These are phyloP conservation scores for Tiliacea aurago DNA, from an alignment of 2,888 invertebrate species.

Conservation along the genomic window DNA sequence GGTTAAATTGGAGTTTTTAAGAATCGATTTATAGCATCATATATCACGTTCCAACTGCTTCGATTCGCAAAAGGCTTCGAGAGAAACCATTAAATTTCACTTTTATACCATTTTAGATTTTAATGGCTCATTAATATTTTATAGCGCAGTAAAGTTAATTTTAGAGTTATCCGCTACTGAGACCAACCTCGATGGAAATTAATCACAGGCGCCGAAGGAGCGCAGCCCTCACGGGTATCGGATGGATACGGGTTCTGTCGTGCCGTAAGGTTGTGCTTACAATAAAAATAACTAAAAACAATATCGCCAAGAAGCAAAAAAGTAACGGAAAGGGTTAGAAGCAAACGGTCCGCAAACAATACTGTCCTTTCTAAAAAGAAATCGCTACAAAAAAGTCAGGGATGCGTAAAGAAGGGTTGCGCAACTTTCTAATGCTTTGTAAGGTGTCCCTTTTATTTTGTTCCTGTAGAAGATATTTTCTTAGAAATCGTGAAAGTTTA, in stretches of 20 bases:
- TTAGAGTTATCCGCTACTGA: slow-evolving; percentile 88
- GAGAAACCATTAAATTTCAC: slow-evolving; percentile 88
- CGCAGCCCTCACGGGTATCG: slow-evolving; percentile 53
- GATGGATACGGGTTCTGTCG: slow-evolving; percentile 51
- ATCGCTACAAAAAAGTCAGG: slow-evolving; percentile 82
- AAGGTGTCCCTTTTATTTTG: slow-evolving; percentile 81
- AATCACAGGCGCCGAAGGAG: slow-evolving; percentile 73
- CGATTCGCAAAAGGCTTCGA: slow-evolving; percentile 82
- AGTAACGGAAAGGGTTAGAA: slow-evolving; percentile 88
- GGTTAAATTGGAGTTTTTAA: slow-evolving; percentile 75
- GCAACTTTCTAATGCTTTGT: slow-evolving; percentile 90
- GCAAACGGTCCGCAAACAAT: slow-evolving; percentile 85
- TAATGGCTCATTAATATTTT: slow-evolving; percentile 90
- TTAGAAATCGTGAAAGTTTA: slow-evolving; percentile 87
- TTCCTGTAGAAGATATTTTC: slow-evolving; percentile 76
- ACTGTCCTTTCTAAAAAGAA: slow-evolving; percentile 82
- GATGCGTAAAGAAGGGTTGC: slow-evolving; percentile 88
- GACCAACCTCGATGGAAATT: slow-evolving; percentile 82
- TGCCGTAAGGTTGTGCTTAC: slow-evolving; percentile 65
- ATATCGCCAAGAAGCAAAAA: slow-evolving; percentile 77
- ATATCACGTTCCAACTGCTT: slow-evolving; percentile 81
- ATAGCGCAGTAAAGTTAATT: slow-evolving; percentile 88
- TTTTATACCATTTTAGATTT: slow-evolving; percentile 89
- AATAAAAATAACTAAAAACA: slow-evolving; percentile 80
- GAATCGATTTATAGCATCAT: slow-evolving; percentile 85